Base-by-base conservation (phyloP, 2,113 vertebrate species). In the Protomyctophum bolini region DNA sequence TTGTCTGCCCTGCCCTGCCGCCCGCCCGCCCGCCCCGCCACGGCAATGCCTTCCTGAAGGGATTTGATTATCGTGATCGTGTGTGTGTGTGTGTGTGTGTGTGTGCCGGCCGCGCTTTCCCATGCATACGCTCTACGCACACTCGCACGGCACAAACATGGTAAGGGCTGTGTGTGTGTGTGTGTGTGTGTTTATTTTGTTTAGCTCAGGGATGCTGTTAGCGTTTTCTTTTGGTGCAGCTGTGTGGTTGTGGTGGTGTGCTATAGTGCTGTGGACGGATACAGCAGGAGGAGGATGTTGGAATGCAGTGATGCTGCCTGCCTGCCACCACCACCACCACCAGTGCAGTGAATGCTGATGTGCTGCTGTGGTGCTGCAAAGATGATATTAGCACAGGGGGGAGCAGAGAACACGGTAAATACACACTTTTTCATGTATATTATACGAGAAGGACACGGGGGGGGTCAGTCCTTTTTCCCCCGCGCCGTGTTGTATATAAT, bases 271-370 rank as follows among this genome's bases (percentile, higher is more conserved):
- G 60, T 48, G 33, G 80, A 68, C 80, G 60, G 82, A 86, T 74
- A 80, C 78, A 80, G 83, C 77, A 83, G 50, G 50, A 12, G 50
- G 50, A 12, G 78, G 88, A 82, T 88, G 89, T 81, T 85, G 88
- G 88, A 91, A 91, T 91, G 90, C 90, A 90, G 88, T 80, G 83
- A 57, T 78, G 83, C 86, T 82, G 84, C 81, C n/a, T n/a, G n/a
- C n/a, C n/a, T n/a, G n/a, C n/a, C n/a, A n/a, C n/a, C n/a, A n/a
- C n/a, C n/a, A n/a, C n/a, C n/a, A n/a, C n/a, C n/a, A n/a, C n/a
- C 83, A 81, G 89, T 90, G 87, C 88, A 80, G 87, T 86, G 84
- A 90, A 88, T 91, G 84, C 87, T 90, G 87, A 90, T 91, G 87
- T 90, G 84, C 77, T 79, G 82, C n/a, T n/a, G n/a, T n/a, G n/a